A percentile compares a stretch with the other conserved stretches of the same genome.
phyloP scores from a whole-genome alignment of 37 sponge, comb jelly and placozoan species.

The Chondrilla cf. caribensis region DNA sequence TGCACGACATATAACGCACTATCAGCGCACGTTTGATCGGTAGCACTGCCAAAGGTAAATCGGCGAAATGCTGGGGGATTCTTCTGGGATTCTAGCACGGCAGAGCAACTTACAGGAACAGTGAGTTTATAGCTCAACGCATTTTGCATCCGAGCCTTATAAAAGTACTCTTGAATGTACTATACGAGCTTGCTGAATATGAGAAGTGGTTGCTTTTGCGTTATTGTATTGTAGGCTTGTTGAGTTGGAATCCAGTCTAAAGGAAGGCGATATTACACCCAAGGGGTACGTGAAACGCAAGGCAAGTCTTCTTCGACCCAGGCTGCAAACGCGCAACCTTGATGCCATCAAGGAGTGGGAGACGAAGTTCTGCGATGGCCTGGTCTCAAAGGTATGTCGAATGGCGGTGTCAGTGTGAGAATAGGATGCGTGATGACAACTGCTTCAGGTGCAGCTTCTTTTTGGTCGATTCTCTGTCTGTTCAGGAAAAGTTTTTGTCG shows the following conservation, averaged over 20 bases:
- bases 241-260: background rate
- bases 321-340: background rate
- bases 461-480: background rate
- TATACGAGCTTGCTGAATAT: too few relatives aligned
- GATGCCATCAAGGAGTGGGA: background rate
- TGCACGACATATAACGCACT: too few relatives aligned
- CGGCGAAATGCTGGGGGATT: background rate
- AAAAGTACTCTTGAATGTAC: background rate
- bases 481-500: background rate
- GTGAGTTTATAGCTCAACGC: background rate
- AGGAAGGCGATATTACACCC: constrained; percentile 6
- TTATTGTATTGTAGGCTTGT: background rate
- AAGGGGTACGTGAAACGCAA: constrained; percentile 1
- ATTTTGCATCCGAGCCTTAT: background rate
- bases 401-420: background rate
- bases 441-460: too few relatives aligned
- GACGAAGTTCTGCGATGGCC: background rate
- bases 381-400: background rate
- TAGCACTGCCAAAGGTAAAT: too few relatives aligned
- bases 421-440: background rate
- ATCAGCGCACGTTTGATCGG: too few relatives aligned
- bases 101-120: background rate
- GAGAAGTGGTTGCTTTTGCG: too few relatives aligned
- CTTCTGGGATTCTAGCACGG: background rate
- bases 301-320: background rate